phyloP scores from a whole-genome alignment of 2,797 vertebrate genomes.

The Limnodromus scolopaceus region DNA sequence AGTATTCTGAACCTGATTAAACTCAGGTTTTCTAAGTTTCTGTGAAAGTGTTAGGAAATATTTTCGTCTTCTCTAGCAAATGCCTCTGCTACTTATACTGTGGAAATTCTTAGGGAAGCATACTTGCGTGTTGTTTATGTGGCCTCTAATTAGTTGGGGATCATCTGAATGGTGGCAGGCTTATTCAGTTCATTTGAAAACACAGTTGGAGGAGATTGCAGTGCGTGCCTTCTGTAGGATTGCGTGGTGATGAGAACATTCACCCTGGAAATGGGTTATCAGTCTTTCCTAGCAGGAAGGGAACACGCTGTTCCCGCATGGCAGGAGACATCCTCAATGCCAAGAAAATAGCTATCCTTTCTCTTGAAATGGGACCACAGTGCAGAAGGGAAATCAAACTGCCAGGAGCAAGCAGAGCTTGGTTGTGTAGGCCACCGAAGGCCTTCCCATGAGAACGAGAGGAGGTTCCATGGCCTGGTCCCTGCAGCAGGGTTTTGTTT shows the following conservation, averaged over 20 bases:
- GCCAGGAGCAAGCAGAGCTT: background rate
- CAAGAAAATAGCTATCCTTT: conserved; percentile 1
- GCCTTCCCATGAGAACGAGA: background rate
- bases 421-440: background rate
- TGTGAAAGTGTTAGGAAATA: background rate
- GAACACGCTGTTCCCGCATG: conserved; percentile 10
- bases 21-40: background rate
- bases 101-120: background rate
- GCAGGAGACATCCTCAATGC: background rate
- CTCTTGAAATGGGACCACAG: background rate
- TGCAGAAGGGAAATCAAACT: background rate
- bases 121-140: background rate
- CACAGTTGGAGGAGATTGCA: background rate
- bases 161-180: background rate
- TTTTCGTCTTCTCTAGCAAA: background rate
- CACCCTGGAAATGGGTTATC: background rate
- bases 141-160: background rate
- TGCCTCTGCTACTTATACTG: background rate
- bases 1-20: background rate
- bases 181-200: background rate
- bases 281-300: background rate
- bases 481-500: background rate
- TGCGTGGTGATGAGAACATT: background rate
- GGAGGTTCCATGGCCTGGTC: background rate
- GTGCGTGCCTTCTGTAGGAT: background rate